Conservation (phyloP, 2,888 invertebrate species). For the Trichogramma dendrolimi region DNA sequence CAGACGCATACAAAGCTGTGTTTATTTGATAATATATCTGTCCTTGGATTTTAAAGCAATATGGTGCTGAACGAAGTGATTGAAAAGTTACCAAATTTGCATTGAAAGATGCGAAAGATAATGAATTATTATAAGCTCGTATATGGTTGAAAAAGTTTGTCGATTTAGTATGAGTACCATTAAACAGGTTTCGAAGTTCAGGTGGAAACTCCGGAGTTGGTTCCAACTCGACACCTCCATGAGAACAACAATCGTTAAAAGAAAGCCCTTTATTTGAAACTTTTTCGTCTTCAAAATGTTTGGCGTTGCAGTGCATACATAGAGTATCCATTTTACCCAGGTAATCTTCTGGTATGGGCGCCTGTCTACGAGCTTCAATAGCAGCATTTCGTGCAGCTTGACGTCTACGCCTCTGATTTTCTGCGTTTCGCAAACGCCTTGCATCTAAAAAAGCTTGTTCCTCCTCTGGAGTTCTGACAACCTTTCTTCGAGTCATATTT, state of each 20-base stretch:
- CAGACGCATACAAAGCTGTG: conserved; percentile 25
- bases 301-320: conserved; percentile 9
- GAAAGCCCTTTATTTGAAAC: conserved; percentile 11
- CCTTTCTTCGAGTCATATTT: background rate
- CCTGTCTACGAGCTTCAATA: no score
- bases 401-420: background rate
- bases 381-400: no score
- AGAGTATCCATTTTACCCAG: background rate
- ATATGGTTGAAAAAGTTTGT: background rate
- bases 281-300: conserved; percentile 12
- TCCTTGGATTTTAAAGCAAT: conserved; percentile 26
- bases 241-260: conserved; percentile 19
- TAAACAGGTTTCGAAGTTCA: conserved; percentile 11
- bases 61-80: conserved; percentile 21
- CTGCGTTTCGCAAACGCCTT: background rate
- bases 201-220: conserved; percentile 1
- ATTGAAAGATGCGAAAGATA: conserved; percentile 24
- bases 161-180: conserved; percentile 7
- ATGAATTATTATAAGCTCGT: conserved; percentile 4
- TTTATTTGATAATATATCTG: conserved; percentile 31
- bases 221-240: conserved; percentile 11
- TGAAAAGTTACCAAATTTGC: conserved; percentile 25
- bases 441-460: background rate
- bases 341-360: conserved; percentile 13
- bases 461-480: background rate